Percentiles rank a stretch among this genome's conserved stretches.
Evolutionary conservation across 1,140 invertebrate species (phyloP).

Genomic region (Oreohelix idahoensis): DNA sequence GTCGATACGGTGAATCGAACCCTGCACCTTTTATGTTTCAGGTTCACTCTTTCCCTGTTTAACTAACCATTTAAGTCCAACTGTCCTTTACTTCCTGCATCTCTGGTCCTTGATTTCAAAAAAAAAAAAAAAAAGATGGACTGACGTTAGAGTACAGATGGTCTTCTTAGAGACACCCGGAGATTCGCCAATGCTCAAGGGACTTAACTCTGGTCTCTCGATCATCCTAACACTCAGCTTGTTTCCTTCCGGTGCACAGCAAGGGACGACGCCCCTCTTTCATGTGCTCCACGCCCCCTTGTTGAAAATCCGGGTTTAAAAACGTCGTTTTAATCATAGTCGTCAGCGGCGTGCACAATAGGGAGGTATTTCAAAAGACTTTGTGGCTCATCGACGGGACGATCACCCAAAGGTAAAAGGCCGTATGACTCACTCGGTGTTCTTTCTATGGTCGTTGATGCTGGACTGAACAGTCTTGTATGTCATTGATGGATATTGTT

Average conservation of each 20-base stretch:
- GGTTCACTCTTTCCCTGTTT: too few relatives aligned
- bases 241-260: conserved; percentile 13
- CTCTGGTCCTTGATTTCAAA: too few relatives aligned
- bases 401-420: background rate
- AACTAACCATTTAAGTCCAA: too few relatives aligned
- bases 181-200: conserved; percentile 1
- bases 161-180: background rate
- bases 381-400: background rate
- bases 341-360: background rate
- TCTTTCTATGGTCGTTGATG: background rate
- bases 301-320: conserved; percentile 12
- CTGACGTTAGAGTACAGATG: too few relatives aligned
- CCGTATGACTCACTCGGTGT: background rate
- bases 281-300: background rate
- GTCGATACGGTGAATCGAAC: too few relatives aligned
- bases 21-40: too few relatives aligned
- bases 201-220: conserved; percentile 8
- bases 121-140: too few relatives aligned
- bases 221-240: conserved; percentile 11
- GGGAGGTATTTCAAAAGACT: conserved; percentile 2
- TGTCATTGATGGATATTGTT: too few relatives aligned
- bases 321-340: conserved; percentile 15
- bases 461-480: too few relatives aligned
- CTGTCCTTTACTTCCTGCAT: too few relatives aligned
- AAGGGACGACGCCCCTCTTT: background rate